Base-by-base conservation (phyloP, 2,113 vertebrate species). In the Neogale vison region DNA sequence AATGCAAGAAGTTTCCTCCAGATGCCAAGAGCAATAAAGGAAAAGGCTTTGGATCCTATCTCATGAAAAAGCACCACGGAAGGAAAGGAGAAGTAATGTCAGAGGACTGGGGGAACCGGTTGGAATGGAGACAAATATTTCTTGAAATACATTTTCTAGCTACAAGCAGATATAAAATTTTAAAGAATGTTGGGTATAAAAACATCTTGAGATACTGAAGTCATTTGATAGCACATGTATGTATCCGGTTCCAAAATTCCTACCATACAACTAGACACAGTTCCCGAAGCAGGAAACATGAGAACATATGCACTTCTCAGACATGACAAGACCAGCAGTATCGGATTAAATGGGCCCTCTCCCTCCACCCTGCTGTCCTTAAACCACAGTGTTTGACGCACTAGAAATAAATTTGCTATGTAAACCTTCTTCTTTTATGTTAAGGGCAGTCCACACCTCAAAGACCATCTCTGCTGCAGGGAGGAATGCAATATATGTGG, bases 1-100 rank as follows among this genome's bases (percentile, higher is more conserved):
- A 98, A 97, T 76, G 85, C 67, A 97, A 97, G 94, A 96, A 92
- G 85, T 92, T 97, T 96, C 77, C 82, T 97, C 81, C 90, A 98
- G 90, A 97, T 97, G 93, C 90, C 94, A 97, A 95, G 31, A 94
- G 80, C 92, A 96, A 95, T 95, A 96, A 96, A 93, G 72, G 24
- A 82, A 98, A 97, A 92, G 36, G 1, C 59, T 92, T 97, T 97
- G 95, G 84, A 96, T 93, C 59, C 52, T 85, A 93, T 97, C 95
- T 88, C 45, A 52, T 29, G 77, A 76, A 92, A 96, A 95, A 76
- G 47, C 14, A 69, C 23, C 39, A 81, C 2, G 42, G 79, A 89
- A 95, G 31, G 31, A 92, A 90, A 26, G 3, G 47, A 90, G 36
- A 95, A 93, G 57, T 96, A 93, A 88, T 88, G 42, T 89, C 72